A percentile compares a stretch with the other conserved stretches of the same genome.
Evolutionary conservation across 1,140 invertebrate species (phyloP).

Genomic region (Drosophila ambigua): DNA sequence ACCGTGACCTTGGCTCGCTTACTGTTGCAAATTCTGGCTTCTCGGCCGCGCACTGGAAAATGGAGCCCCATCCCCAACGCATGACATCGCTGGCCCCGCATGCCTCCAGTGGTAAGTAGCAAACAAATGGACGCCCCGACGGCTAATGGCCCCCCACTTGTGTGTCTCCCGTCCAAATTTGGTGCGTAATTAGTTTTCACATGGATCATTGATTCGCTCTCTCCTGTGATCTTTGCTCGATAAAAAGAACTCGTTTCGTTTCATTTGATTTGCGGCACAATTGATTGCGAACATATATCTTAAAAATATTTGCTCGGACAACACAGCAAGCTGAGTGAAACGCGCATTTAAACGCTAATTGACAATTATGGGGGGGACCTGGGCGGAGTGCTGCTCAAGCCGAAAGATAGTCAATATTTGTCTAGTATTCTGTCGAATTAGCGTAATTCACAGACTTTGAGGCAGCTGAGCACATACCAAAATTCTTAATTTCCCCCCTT

Average conservation of each 20-base stretch:
- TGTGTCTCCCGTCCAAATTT: conserved; percentile 1
- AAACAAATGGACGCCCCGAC: conserved; percentile 8
- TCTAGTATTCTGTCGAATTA: conserved; percentile 45
- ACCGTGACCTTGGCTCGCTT: conserved; percentile 83
- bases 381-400: conserved; percentile 29
- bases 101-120: conserved; percentile 60
- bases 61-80: conserved; percentile 80
- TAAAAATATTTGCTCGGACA: conserved; percentile 50
- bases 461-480: conserved; percentile 64
- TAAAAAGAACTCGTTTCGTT: conserved; percentile 19
- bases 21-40: conserved; percentile 78
- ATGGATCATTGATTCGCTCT: not conserved
- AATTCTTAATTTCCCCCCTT: conserved; percentile 63
- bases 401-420: conserved; percentile 42
- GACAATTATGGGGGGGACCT: conserved; percentile 35
- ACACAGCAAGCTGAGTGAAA: conserved; percentile 42
- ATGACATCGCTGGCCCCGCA: conserved; percentile 63
- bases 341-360: conserved; percentile 56
- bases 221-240: too few species aligned
- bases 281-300: conserved; percentile 29
- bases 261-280: conserved; percentile 42
- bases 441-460: conserved; percentile 40
- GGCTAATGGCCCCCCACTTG: conserved; percentile 26
- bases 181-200: not conserved
- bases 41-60: conserved; percentile 80